Evolutionary conservation across 2,797 vertebrate species (phyloP).

Genomic region (Phrynocephalus vlangalii): DNA sequence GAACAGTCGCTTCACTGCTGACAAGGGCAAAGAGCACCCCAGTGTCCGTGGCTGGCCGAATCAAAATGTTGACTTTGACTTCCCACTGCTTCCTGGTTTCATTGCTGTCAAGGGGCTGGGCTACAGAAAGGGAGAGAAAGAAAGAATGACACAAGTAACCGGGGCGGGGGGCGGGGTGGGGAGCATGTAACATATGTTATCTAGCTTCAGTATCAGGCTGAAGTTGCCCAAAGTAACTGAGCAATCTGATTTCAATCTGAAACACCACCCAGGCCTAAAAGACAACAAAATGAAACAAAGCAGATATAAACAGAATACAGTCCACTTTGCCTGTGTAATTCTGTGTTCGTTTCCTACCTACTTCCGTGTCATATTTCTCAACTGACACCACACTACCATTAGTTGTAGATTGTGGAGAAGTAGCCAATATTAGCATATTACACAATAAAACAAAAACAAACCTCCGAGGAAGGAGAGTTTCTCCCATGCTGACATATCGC

Average conservation of each 20-base stretch:
- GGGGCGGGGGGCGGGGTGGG: too few relatives aligned
- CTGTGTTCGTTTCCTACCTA: background rate
- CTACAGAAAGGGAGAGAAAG: constrained; percentile 61
- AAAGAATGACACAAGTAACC: background rate
- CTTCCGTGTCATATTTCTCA: background rate
- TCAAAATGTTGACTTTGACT: constrained; percentile 82
- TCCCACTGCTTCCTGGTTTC: constrained; percentile 79
- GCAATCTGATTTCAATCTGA: constrained; percentile 5
- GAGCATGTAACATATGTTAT: too few relatives aligned
- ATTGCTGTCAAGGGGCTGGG: constrained; percentile 60
- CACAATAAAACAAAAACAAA: too few relatives aligned
- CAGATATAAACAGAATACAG: background rate
- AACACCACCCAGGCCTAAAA: background rate
- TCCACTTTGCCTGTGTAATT: background rate
- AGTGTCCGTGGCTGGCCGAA: constrained; percentile 86
- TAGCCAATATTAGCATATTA: too few relatives aligned
- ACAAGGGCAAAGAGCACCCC: constrained; percentile 92
- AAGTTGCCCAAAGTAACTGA: constrained; percentile 8
- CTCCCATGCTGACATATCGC: too few relatives aligned
- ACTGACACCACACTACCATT: background rate
- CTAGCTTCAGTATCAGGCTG: background rate
- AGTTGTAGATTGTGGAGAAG: too few relatives aligned
- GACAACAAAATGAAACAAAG: constrained; percentile 14
- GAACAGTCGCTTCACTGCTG: constrained; percentile 81
- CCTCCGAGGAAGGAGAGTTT: too few relatives aligned